phyloP scores from a whole-genome alignment of 1,140 invertebrate species.

The Ectropis grisescens region DNA sequence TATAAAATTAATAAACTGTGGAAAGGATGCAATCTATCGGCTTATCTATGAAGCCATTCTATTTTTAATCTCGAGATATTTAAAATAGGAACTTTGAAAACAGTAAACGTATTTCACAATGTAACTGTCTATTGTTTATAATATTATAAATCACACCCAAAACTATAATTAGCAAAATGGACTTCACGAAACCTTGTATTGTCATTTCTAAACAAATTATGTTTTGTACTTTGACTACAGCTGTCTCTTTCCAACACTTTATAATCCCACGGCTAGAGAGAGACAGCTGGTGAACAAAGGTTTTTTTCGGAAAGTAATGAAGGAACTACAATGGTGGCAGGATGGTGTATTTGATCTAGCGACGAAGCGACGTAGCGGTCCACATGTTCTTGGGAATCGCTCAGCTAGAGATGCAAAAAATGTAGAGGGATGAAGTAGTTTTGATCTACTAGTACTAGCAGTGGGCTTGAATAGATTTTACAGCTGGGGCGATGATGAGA shows the following conservation, averaged over 20 bases:
- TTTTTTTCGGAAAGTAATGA: slow-evolving; percentile 50
- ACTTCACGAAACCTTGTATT: too few relatives aligned
- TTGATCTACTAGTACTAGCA: slow-evolving; percentile 24
- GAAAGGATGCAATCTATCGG: too few relatives aligned
- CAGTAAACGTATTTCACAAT: too few relatives aligned
- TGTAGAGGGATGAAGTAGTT: slow-evolving; percentile 20
- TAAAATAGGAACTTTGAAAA: too few relatives aligned
- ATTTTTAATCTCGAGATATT: too few relatives aligned
- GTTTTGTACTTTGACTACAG: slow-evolving; percentile 19
- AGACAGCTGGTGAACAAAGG: slow-evolving; percentile 28
- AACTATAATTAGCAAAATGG: too few relatives aligned
- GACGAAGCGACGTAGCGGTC: slow-evolving; percentile 62
- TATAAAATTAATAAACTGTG: too few relatives aligned
- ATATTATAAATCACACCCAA: too few relatives aligned
- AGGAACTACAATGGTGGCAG: slow-evolving; percentile 55
- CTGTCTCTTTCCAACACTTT: slow-evolving; percentile 20
- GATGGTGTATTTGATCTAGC: slow-evolving; percentile 66
- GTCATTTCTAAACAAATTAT: slow-evolving; percentile 50
- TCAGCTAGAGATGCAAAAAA: slow-evolving; percentile 61
- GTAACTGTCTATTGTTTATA: too few relatives aligned
- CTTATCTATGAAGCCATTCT: too few relatives aligned
- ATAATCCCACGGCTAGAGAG: slow-evolving; percentile 16
- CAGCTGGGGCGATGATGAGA: too few relatives aligned
- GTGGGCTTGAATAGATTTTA: too few relatives aligned
- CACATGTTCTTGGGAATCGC: slow-evolving; percentile 65